Evolutionary conservation across 2,113 vertebrate species (phyloP).

Genomic region (Garra rufa): DNA sequence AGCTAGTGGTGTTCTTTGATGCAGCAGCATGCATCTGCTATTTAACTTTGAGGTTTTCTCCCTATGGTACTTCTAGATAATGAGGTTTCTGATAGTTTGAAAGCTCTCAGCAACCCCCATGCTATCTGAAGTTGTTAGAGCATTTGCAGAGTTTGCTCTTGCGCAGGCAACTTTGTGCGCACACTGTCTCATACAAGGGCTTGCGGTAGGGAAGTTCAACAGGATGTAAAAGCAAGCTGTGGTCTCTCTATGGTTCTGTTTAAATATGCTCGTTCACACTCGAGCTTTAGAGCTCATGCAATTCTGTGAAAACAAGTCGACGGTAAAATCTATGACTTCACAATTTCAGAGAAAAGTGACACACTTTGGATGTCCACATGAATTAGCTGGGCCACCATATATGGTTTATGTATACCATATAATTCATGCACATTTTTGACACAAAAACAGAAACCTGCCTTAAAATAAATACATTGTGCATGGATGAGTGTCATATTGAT

Average conservation of each 20-base stretch:
- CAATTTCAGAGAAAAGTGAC: conserved; percentile 3
- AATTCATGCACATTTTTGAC: not conserved
- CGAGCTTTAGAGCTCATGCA: not conserved
- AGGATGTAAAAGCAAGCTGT: conserved; percentile 45
- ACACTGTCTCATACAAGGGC: not conserved
- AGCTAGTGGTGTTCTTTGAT: not conserved
- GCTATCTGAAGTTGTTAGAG: not conserved
- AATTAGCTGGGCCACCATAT: not conserved
- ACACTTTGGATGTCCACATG: not conserved
- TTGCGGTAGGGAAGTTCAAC: conserved; percentile 43
- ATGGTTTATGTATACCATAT: not conserved
- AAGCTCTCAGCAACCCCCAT: not conserved
- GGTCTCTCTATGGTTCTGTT: conserved; percentile 19
- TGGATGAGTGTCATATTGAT: not conserved
- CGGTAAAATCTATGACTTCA: not conserved
- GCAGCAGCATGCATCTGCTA: not conserved
- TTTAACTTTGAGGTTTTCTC: conserved; percentile 5
- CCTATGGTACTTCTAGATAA: not conserved
- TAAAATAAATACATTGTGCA: no score
- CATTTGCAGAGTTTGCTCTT: conserved; percentile 3
- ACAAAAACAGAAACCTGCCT: not conserved
- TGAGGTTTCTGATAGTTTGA: not conserved
- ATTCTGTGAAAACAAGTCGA: conserved; percentile 8
- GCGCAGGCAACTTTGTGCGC: not conserved
- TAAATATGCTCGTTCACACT: not conserved